Evolutionary conservation across 2,113 vertebrate genomes (phyloP).

Genomic region (Bubo scandiacus): DNA sequence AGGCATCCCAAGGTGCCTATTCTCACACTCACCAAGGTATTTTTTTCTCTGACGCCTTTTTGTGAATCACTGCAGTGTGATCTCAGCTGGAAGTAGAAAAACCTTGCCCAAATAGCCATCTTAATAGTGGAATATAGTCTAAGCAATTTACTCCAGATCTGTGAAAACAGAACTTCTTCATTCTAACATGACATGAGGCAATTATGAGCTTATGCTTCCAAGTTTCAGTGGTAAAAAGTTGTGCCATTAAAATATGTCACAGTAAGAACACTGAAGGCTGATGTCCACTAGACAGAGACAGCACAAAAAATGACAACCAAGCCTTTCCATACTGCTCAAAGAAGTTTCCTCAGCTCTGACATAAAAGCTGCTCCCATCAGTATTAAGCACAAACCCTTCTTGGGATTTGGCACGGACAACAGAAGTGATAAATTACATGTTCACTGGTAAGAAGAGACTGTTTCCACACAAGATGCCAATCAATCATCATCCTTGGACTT

Average conservation of each 20-base stretch:
- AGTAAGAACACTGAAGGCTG: background rate
- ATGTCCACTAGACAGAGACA: background rate
- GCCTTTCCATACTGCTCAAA: background rate
- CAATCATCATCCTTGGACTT: background rate
- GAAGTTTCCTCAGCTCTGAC: background rate
- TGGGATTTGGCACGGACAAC: background rate
- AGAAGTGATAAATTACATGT: background rate
- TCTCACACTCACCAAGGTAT: background rate
- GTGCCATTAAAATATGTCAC: background rate
- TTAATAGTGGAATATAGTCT: background rate
- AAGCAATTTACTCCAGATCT: background rate
- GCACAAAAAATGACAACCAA: background rate
- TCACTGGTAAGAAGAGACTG: background rate
- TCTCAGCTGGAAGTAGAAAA: constrained; percentile 13
- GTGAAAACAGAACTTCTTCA: background rate
- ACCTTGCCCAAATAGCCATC: background rate
- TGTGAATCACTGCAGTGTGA: background rate
- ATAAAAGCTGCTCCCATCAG: background rate
- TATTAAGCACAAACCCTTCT: background rate
- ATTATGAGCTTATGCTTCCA: background rate
- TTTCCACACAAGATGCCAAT: background rate
- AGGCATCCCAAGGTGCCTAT: background rate
- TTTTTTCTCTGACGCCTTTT: background rate
- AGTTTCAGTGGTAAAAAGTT: background rate
- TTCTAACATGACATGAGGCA: background rate